These are phyloP conservation scores for Perca schrenkii DNA, from an alignment of 2,113 vertebrate genomes.

Conservation along the genomic window DNA sequence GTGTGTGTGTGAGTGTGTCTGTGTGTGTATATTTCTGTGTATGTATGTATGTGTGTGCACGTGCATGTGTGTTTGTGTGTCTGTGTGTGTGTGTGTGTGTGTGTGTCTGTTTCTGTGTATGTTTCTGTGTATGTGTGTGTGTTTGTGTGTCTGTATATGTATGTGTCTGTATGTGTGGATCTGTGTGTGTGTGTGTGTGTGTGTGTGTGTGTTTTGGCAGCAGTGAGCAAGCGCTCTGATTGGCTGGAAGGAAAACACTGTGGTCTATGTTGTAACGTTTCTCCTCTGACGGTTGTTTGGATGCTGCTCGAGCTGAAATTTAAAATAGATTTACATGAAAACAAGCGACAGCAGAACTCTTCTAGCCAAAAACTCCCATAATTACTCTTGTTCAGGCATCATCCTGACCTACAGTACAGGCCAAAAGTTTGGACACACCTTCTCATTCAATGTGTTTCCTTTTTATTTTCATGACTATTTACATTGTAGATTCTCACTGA, in stretches of 20 bases:
- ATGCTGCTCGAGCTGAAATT: background rate
- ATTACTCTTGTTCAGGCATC: too few species aligned
- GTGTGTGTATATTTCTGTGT: background rate
- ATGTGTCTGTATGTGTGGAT: background rate
- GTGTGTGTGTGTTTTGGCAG: constrained; percentile 11
- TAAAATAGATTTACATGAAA: background rate
- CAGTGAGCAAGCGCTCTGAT: constrained; percentile 1
- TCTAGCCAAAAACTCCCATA: too few species aligned
- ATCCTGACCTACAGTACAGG: too few species aligned
- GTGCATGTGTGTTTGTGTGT: too few species aligned
- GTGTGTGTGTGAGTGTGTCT: too few species aligned
- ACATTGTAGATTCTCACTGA: too few species aligned
- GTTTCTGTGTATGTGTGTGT: background rate
- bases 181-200: background rate
- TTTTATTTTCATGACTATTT: too few species aligned
- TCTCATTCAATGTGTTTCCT: too few species aligned
- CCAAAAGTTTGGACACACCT: too few species aligned
- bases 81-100: too few species aligned
- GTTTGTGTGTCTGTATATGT: background rate
- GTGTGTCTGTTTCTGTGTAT: background rate
- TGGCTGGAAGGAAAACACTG: constrained; percentile 32
- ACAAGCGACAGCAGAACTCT: background rate
- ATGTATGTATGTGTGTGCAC: too few species aligned
- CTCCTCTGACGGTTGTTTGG: constrained; percentile 22
- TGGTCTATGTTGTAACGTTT: constrained; percentile 17